These are phyloP conservation scores for Andricus curvator DNA, from an alignment of 2,888 invertebrate species.

Conservation along the genomic window DNA sequence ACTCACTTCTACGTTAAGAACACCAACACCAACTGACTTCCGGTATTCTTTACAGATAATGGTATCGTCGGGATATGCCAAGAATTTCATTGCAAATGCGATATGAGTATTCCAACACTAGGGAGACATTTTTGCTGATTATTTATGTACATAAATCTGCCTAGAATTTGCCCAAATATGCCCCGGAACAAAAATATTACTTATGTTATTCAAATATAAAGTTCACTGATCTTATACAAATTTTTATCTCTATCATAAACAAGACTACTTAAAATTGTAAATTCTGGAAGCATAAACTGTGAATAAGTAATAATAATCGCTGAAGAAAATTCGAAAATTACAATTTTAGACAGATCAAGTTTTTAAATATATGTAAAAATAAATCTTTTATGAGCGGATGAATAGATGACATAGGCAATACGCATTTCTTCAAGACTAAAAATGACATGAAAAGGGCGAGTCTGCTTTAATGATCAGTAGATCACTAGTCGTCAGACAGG, in stretches of 20 bases:
- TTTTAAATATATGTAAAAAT: background rate
- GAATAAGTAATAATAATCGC: too few relatives aligned
- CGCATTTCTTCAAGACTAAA: slow-evolving; percentile 11
- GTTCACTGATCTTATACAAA: too few relatives aligned
- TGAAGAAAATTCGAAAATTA: too few relatives aligned
- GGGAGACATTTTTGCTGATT: background rate
- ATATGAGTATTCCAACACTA: background rate
- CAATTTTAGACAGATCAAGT: background rate
- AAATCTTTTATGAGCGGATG: background rate
- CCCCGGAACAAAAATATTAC: background rate
- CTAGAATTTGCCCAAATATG: background rate
- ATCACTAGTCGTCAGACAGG: slow-evolving; percentile 26
- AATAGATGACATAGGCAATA: background rate
- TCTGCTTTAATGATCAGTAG: slow-evolving; percentile 24
- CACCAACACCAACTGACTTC: slow-evolving; percentile 23
- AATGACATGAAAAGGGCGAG: slow-evolving; percentile 23
- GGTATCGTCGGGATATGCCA: slow-evolving; percentile 20
- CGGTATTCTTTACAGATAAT: slow-evolving; percentile 35
- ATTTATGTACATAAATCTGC: background rate
- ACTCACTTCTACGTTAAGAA: slow-evolving; percentile 4
- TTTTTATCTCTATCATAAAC: too few relatives aligned
- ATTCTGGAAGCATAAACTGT: too few relatives aligned
- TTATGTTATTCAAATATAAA: too few relatives aligned
- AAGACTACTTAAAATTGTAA: too few relatives aligned
- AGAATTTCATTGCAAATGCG: slow-evolving; percentile 22